A percentile compares a stretch with the other conserved stretches of the same genome.
phyloP scores from a whole-genome alignment of 2,113 vertebrate genomes.

The Benitochromis conjunctus region DNA sequence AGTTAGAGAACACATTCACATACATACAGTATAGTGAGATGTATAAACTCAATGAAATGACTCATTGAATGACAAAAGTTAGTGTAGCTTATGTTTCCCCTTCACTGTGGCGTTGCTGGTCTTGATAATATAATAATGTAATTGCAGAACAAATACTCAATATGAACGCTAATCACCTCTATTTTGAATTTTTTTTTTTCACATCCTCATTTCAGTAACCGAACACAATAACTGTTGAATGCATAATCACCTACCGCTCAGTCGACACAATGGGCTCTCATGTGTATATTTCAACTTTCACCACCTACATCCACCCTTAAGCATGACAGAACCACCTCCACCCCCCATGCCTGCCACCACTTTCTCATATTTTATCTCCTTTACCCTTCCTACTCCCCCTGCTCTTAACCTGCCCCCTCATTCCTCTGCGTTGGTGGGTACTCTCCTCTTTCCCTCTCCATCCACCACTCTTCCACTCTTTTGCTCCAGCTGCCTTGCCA shows the following conservation, averaged over 20 bases:
- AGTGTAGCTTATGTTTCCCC: background rate
- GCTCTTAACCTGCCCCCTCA: constrained; percentile 12
- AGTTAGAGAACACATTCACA: background rate
- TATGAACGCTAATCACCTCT: background rate
- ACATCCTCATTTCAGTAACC: background rate
- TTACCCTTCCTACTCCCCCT: constrained; percentile 11
- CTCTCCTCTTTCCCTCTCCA: constrained; percentile 32
- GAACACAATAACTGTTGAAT: background rate
- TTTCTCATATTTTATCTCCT: constrained; percentile 1
- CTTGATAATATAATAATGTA: background rate
- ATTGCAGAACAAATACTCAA: background rate
- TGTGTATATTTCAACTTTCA: background rate
- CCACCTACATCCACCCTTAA: background rate
- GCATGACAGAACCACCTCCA: background rate
- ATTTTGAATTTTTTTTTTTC: background rate
- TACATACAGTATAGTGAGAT: background rate
- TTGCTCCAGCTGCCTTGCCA: constrained; percentile 44
- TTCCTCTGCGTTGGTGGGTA: constrained; percentile 24
- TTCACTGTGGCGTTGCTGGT: background rate
- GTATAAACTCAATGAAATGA: background rate
- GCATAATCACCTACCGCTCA: background rate
- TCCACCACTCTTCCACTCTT: constrained; percentile 40
- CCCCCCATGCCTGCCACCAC: background rate
- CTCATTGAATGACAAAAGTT: background rate
- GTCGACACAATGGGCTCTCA: background rate